Evolutionary conservation across 2,797 vertebrate species (phyloP).

Genomic region (Falco cherrug): DNA sequence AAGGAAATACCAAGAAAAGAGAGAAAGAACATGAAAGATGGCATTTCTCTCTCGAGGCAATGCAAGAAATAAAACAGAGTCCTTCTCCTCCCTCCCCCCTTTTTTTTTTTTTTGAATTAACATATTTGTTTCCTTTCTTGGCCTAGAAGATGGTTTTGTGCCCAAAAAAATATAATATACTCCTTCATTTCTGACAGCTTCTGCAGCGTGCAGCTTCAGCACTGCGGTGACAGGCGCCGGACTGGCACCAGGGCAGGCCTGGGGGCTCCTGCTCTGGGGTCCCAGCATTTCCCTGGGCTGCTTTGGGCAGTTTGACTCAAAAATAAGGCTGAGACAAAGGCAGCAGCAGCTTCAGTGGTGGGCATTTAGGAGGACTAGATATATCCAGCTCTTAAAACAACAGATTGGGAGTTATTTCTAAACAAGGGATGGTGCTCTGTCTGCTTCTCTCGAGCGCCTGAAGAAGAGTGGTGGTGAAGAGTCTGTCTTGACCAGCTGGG

Average conservation of each 20-base stretch:
- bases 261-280: not conserved
- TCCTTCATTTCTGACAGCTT: not conserved
- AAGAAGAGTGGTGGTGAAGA: not conserved
- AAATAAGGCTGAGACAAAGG: not conserved
- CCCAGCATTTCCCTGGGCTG: not conserved
- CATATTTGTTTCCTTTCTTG: conserved; percentile 20
- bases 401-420: not conserved
- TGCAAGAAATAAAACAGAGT: conserved; percentile 21
- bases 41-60: conserved; percentile 38
- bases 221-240: not conserved
- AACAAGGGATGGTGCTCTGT: not conserved
- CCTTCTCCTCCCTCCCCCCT: not conserved
- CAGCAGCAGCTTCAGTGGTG: not conserved
- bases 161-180: not conserved
- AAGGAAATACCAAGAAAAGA: not conserved
- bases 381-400: not conserved
- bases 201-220: not conserved
- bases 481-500: not conserved
- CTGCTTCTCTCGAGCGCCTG: not conserved
- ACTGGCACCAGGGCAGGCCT: rapidly evolving
- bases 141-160: not conserved
- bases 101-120: not conserved
- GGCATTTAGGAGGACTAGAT: not conserved
- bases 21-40: conserved; percentile 43
- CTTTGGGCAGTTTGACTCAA: not conserved